Percentiles rank a stretch among this genome's conserved stretches.
phyloP scores from a whole-genome alignment of 2,888 invertebrate genomes.

The Dendrolimus pini region DNA sequence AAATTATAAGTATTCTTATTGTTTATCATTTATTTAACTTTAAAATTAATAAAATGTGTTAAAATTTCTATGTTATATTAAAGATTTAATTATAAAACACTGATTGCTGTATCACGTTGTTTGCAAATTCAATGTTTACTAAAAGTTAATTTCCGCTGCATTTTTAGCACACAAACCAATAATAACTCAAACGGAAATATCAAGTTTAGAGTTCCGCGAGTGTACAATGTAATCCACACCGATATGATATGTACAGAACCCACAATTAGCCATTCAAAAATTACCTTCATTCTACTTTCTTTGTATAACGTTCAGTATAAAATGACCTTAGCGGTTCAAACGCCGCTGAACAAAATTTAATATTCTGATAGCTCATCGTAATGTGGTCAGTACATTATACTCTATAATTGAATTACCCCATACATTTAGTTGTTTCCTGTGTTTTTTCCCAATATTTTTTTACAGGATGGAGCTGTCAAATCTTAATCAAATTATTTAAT shows the following conservation, averaged over 20 bases:
- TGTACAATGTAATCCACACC: constrained; percentile 45
- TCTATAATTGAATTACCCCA: constrained; percentile 54
- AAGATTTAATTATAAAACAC: too few relatives aligned
- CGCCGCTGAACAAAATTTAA: not conserved
- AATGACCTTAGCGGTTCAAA: not conserved
- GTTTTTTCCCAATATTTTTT: constrained; percentile 49
- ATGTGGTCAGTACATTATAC: constrained; percentile 24
- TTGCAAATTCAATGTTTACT: too few relatives aligned
- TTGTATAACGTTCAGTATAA: not conserved
- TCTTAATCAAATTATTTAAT: constrained; percentile 65
- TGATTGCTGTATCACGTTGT: too few relatives aligned
- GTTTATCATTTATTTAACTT: too few relatives aligned
- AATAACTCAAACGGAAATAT: constrained; percentile 43
- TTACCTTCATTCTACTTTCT: constrained; percentile 1
- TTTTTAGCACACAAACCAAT: too few relatives aligned
- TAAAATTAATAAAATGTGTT: too few relatives aligned
- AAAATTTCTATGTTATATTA: too few relatives aligned
- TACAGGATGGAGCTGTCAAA: constrained; percentile 64
- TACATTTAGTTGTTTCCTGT: constrained; percentile 19
- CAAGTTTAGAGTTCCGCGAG: constrained; percentile 52
- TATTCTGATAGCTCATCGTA: constrained; percentile 23
- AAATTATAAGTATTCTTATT: too few relatives aligned
- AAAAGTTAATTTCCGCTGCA: too few relatives aligned
- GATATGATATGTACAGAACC: constrained; percentile 54
- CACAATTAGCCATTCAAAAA: constrained; percentile 36